phyloP scores from a whole-genome alignment of 30 jellyfish, hydroid and myxozoan species.

The Catostylus mosaicus region DNA sequence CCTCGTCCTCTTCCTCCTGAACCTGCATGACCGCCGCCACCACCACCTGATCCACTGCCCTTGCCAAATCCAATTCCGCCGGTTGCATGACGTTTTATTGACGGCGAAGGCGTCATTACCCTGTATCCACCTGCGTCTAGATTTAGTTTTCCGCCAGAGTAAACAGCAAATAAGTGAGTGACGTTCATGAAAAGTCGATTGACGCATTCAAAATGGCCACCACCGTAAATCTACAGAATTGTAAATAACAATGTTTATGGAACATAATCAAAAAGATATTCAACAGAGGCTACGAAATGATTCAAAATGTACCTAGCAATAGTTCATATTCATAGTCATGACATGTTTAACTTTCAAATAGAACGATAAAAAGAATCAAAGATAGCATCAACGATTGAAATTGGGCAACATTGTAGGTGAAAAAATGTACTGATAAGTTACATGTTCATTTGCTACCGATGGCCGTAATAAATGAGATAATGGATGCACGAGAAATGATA shows the following conservation, averaged over 20 bases:
- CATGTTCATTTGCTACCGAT: too few relatives aligned
- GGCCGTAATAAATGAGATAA: too few relatives aligned
- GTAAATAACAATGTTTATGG: too few relatives aligned
- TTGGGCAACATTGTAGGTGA: too few relatives aligned
- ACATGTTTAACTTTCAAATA: neutral
- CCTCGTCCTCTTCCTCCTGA: slow-evolving; percentile 70
- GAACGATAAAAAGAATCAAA: too few relatives aligned
- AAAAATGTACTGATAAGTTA: too few relatives aligned
- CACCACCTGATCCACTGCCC: slow-evolving; percentile 54
- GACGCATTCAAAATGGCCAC: slow-evolving; percentile 65
- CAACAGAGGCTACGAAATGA: neutral
- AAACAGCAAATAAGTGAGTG: slow-evolving; percentile 43
- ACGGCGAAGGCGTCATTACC: slow-evolving; percentile 36
- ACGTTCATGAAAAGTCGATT: slow-evolving; percentile 44
- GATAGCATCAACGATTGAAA: too few relatives aligned
- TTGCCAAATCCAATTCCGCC: slow-evolving; percentile 66
- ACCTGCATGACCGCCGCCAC: slow-evolving; percentile 80
- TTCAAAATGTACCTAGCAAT: neutral
- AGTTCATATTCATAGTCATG: neutral
- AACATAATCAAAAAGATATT: neutral
- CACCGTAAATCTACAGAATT: slow-evolving; percentile 51
- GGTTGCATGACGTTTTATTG: slow-evolving; percentile 24
- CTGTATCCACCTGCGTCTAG: slow-evolving; percentile 60
- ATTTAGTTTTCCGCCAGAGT: slow-evolving; percentile 61
- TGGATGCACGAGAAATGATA: too few relatives aligned